Conservation (phyloP, 2,888 invertebrate genomes). For the Cabera pusaria region DNA sequence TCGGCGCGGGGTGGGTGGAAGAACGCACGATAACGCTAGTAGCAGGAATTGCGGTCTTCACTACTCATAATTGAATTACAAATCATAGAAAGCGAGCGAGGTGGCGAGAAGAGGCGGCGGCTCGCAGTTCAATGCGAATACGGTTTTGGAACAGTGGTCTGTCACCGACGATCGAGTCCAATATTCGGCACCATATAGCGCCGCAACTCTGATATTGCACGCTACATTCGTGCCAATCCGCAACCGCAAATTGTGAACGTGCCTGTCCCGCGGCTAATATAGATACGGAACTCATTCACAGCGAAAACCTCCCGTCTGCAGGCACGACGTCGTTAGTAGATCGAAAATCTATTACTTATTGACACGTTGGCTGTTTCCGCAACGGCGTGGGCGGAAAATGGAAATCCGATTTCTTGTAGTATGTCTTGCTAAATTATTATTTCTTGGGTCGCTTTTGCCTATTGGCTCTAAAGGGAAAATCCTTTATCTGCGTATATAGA, state of each 20-base stretch:
- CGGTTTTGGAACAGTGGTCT: slow-evolving; percentile 36
- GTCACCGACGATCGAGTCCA: slow-evolving; percentile 43
- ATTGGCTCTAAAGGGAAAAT: slow-evolving; percentile 4
- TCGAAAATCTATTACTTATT: slow-evolving; percentile 36
- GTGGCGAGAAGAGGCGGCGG: slow-evolving; percentile 11
- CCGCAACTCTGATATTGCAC: slow-evolving; percentile 55
- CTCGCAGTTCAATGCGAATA: slow-evolving; percentile 23
- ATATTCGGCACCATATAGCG: slow-evolving; percentile 39
- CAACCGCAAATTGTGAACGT: slow-evolving; percentile 61
- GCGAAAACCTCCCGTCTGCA: slow-evolving; percentile 28
- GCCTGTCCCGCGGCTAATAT: slow-evolving; percentile 49
- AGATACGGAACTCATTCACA: slow-evolving; percentile 40
- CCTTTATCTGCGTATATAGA: no score
- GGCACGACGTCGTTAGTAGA: slow-evolving; percentile 33
- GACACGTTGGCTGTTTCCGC: slow-evolving; percentile 31
- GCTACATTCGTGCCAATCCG: slow-evolving; percentile 57
- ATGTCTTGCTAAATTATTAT: slow-evolving; percentile 20
- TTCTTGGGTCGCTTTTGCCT: slow-evolving; percentile 16
- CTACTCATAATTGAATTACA: slow-evolving; percentile 54
- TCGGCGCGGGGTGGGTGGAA: slow-evolving; percentile 25
- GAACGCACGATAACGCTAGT: slow-evolving; percentile 29
- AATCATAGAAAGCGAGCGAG: slow-evolving; percentile 28
- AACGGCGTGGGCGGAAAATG: slow-evolving; percentile 25
- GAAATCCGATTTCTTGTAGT: slow-evolving; percentile 31
- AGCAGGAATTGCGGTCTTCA: slow-evolving; percentile 36